These are phyloP conservation scores for Temnothorax nylanderi DNA, from an alignment of 1,140 invertebrate species.

Conservation along the genomic window DNA sequence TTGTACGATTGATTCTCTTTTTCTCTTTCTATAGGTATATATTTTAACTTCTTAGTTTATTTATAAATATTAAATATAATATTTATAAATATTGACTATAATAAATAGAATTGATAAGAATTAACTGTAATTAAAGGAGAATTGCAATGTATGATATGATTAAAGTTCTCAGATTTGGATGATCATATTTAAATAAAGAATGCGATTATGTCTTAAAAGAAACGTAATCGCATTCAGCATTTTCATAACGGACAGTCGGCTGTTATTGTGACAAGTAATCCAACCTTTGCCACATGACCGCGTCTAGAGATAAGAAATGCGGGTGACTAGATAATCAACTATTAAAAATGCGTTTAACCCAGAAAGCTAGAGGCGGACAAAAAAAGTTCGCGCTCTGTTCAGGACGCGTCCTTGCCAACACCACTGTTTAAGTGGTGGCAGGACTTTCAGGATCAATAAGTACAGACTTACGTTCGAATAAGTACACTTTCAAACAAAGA, in stretches of 20 bases:
- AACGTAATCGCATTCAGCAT: background rate
- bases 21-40: too few relatives aligned
- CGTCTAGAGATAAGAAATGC: background rate
- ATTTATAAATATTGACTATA: too few relatives aligned
- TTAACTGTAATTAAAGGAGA: background rate
- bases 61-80: too few relatives aligned
- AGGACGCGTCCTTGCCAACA: background rate
- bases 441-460: slow-evolving; percentile 48
- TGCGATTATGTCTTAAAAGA: background rate
- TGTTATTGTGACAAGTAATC: background rate
- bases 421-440: background rate
- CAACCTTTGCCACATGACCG: background rate
- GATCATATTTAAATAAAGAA: background rate
- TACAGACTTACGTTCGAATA: background rate
- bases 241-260: background rate
- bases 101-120: too few relatives aligned
- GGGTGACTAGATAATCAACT: slow-evolving; percentile 22
- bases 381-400: background rate
- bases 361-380: background rate
- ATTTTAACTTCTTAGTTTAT: too few relatives aligned
- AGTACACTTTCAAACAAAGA: background rate
- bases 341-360: slow-evolving; percentile 12
- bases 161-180: background rate
- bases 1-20: too few relatives aligned
- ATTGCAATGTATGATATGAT: background rate